phyloP scores from a whole-genome alignment of 2,113 vertebrate species.

The Oxyruncus cristatus region DNA sequence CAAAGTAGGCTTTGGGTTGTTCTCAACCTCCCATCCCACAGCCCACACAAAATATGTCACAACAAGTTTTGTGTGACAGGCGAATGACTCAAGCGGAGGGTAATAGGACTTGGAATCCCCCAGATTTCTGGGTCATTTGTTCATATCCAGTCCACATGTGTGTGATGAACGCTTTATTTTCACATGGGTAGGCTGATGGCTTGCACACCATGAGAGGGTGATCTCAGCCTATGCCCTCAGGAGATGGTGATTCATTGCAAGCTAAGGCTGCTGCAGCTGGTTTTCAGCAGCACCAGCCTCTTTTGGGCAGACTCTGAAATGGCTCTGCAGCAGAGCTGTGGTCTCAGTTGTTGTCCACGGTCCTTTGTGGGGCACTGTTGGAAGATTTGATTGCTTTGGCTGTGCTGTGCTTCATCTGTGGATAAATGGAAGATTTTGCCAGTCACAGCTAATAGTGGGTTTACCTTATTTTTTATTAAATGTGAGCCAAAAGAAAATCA shows the following conservation, averaged over 20 bases:
- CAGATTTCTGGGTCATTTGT: conserved; percentile 26
- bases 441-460: background rate
- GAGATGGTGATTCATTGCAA: background rate
- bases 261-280: background rate
- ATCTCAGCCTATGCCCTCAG: background rate
- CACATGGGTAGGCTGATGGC: background rate
- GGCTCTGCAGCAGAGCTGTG: background rate
- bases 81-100: background rate
- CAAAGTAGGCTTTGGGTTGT: background rate
- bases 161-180: conserved; percentile 14
- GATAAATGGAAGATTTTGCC: background rate
- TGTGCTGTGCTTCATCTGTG: background rate
- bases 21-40: background rate
- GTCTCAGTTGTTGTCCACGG: background rate
- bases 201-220: background rate
- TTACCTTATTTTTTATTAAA: background rate
- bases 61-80: background rate
- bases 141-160: background rate
- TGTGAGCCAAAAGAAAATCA: background rate
- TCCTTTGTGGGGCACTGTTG: background rate
- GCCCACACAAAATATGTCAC: background rate
- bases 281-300: background rate
- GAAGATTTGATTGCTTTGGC: background rate
- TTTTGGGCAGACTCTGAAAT: background rate
- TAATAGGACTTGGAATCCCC: background rate